Evolutionary conservation across 2,888 invertebrate species (phyloP).

Genomic region (Drosophila neotestacea): DNA sequence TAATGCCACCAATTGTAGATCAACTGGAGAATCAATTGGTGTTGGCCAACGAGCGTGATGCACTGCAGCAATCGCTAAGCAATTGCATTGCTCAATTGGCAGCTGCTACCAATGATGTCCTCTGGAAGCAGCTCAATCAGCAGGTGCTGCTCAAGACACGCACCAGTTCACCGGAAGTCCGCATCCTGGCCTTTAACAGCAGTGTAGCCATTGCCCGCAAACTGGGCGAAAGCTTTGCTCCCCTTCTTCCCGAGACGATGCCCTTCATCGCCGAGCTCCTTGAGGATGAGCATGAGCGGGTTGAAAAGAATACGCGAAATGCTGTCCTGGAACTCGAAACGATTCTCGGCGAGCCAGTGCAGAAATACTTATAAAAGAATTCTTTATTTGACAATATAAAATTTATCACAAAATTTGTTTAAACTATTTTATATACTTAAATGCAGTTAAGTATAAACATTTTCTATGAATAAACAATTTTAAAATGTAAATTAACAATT

Average conservation of each 20-base stretch:
- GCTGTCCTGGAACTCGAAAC: constrained; percentile 94
- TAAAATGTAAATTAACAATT: too few relatives aligned
- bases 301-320: constrained; percentile 92
- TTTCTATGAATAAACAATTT: constrained; percentile 6
- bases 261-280: constrained; percentile 97
- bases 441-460: too few relatives aligned
- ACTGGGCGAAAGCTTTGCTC: constrained; percentile 94
- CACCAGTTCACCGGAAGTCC: constrained; percentile 90
- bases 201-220: constrained; percentile 92
- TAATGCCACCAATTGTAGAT: constrained; percentile 95
- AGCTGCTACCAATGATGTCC: constrained; percentile 92
- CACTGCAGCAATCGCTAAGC: constrained; percentile 88
- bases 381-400: too few relatives aligned
- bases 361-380: constrained; percentile 91
- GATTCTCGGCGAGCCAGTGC: constrained; percentile 95
- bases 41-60: constrained; percentile 85
- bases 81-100: constrained; percentile 94
- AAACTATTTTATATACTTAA: too few relatives aligned
- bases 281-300: constrained; percentile 94
- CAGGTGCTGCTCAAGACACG: constrained; percentile 95
- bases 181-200: constrained; percentile 90
- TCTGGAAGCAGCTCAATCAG: constrained; percentile 96
- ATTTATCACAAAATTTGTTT: not conserved
- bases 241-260: constrained; percentile 95
- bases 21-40: constrained; percentile 91